Base-by-base conservation (phyloP, 2,888 invertebrate genomes). In the Apotomis capreana region DNA sequence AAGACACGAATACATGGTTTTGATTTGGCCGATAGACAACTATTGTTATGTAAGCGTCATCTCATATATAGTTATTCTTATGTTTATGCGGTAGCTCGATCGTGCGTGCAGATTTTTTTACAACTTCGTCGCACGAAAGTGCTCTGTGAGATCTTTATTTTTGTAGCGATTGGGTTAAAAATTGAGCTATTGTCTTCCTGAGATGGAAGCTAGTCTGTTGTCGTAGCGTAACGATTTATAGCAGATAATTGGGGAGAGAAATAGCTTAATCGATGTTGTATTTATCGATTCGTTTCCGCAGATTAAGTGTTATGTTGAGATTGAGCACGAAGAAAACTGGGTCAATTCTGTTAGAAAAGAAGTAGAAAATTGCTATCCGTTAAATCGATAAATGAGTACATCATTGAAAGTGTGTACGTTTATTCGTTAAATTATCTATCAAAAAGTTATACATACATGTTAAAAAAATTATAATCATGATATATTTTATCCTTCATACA, bases 271-370 rank as follows among this genome's bases (percentile, higher is more conserved):
- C 67, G 67, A 40, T 57, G 60, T 37, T 55, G 61, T 61, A 44
- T 67, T 71, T 71, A 71, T 58, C 71, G 40, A 71, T 71, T 71
- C 40, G 71, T 62, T 71, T 49, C 67, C 49, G 37, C n/a, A 10
- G 57, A 61, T 60, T 55, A 26, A 49, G 9, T 67, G 59, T 65
- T 67, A 61, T 51, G 51, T 49, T 51, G 67, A 65, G 63, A 54
- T 64, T 59, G 58, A 54, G 54, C n/a, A 63, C 44, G 69, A 52
- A 68, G 58, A 59, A 68, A 68, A 65, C 65, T 65, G 57, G 65
- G 63, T 64, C 62, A 62, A 15, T 37, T 63, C 63, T 44, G 57
- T 55, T 59, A 65, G 65, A 65, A 65, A 57, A 55, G 65, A 57
- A 46, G 55, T 44, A 54, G 54, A 64, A 55, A 64, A 65, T 26